phyloP scores from a whole-genome alignment of 2,113 vertebrate species.

The Lucifuga dentata region DNA sequence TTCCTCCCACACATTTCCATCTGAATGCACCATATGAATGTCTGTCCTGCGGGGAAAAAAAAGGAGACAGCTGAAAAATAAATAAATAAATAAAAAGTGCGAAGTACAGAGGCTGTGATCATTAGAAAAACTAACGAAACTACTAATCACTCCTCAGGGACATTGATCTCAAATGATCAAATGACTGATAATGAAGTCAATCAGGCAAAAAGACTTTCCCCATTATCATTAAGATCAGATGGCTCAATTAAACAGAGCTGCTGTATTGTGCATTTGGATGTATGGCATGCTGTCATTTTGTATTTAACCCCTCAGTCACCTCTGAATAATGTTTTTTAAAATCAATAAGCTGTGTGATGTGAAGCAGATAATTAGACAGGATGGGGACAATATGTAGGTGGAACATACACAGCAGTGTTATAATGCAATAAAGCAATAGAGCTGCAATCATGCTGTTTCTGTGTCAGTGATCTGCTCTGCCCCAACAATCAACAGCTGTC shows the following conservation, averaged over 20 bases:
- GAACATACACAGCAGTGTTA: slow-evolving; percentile 27
- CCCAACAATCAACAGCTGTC: slow-evolving; percentile 4
- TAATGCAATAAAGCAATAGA: slow-evolving; percentile 55
- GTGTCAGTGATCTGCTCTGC: not conserved
- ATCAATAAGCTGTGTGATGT: slow-evolving; percentile 62
- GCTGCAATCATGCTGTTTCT: slow-evolving; percentile 58
- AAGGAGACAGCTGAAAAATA: not conserved
- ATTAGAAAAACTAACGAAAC: slow-evolving; percentile 1
- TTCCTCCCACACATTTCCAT: slow-evolving; percentile 33
- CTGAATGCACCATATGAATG: slow-evolving; percentile 1
- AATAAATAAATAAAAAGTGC: not conserved
- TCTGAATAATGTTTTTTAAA: slow-evolving; percentile 61
- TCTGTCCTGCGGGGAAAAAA: slow-evolving; percentile 3
- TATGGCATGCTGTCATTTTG: slow-evolving; percentile 15
- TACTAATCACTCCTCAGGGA: not conserved
- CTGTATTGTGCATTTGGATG: not conserved
- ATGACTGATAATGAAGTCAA: slow-evolving; percentile 27
- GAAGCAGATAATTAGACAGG: slow-evolving; percentile 47
- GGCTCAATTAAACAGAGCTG: not conserved
- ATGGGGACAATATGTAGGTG: slow-evolving; percentile 55
- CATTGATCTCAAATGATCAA: slow-evolving; percentile 14
- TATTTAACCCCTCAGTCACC: slow-evolving; percentile 12
- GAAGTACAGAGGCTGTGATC: slow-evolving; percentile 2
- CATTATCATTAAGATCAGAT: slow-evolving; percentile 25
- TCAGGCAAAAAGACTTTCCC: slow-evolving; percentile 9